Evolutionary conservation across 2,797 vertebrate species (phyloP).

Genomic region (Salarias fasciatus): DNA sequence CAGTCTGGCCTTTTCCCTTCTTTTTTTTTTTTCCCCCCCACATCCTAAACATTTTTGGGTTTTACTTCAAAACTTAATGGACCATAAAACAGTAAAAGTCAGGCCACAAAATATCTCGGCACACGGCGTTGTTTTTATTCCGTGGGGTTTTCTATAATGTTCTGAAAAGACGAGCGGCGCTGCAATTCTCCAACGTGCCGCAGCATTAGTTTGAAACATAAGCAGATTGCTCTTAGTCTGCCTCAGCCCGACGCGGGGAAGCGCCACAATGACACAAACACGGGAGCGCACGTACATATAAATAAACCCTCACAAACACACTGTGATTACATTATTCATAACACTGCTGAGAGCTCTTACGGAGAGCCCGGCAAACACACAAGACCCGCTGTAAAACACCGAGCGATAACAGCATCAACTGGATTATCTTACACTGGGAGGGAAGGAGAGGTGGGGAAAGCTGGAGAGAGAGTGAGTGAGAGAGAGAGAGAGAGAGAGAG

Average conservation of each 20-base stretch:
- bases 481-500: constrained; percentile 1
- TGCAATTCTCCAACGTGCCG: constrained; percentile 10
- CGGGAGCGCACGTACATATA: constrained; percentile 25
- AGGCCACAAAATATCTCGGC: constrained; percentile 23
- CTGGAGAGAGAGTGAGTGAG: constrained; percentile 1
- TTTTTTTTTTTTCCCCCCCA: no score
- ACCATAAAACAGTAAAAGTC: constrained; percentile 11
- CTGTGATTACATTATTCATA: constrained; percentile 70
- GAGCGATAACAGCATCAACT: constrained; percentile 52
- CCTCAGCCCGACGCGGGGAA: constrained; percentile 16
- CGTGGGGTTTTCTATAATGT: constrained; percentile 20
- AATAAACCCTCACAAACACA: constrained; percentile 46
- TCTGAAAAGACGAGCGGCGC: neutral
- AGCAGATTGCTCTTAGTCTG: constrained; percentile 41
- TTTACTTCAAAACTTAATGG: neutral
- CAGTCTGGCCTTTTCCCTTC: neutral
- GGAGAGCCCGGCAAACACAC: constrained; percentile 49
- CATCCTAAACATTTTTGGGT: neutral
- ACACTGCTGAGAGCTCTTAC: constrained; percentile 62
- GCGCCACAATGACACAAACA: constrained; percentile 47
- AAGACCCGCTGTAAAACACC: constrained; percentile 59
- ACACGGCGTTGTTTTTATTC: constrained; percentile 21
- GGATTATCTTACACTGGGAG: constrained; percentile 50
- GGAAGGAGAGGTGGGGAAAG: constrained; percentile 10
- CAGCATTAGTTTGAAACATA: constrained; percentile 40